Base-by-base conservation (phyloP, 2,113 vertebrate genomes). In the Cynopterus brachyotis region DNA sequence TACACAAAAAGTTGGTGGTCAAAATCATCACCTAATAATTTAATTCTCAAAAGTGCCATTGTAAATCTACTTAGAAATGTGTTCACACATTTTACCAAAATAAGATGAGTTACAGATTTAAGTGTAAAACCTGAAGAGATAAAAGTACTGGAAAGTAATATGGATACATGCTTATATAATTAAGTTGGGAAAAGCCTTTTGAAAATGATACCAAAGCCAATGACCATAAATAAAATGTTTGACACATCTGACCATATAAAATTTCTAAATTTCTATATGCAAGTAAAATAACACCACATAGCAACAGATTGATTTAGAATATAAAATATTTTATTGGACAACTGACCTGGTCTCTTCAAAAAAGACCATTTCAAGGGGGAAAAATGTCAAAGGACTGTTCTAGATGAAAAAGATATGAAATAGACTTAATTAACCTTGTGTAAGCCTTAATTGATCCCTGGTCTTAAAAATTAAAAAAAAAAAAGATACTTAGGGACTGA, bases 181-280 rank as follows among this genome's bases (percentile, higher is more conserved):
- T 82, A 28, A 64, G 53, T 13, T 80, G 35, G 16, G 11, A 91
- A 96, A 90, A 5, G 17, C 2, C 59, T 94, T 79, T 92, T 87
- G 89, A 92, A 94, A 37, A 78, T 86, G n/a, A 83, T 37, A 86
- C 37, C 60, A 83, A 94, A 94, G 75, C 10, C 26, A 84, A 8
- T 66, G 19, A 35, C 24, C 32, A 76, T 55, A 78, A 73, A 28
- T 40, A 85, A 93, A 93, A 70, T 64, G 7, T 24, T 79, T 87
- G 30, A 45, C 53, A 80, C 16, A n/a, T 30, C 83, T 94, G n/a
- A 26, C 55, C 20, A 9, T 24, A 35, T 76, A 83, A 66, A 95
- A 64, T 30, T 89, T 92, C 80, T 59, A 95, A 72, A 26, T 70
- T 69, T 96, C 9, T 50, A 2, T 81, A 60, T 30, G 3, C 35